Base-by-base conservation (phyloP, 2,113 vertebrate species). In the Thamnophis sirtalis region DNA sequence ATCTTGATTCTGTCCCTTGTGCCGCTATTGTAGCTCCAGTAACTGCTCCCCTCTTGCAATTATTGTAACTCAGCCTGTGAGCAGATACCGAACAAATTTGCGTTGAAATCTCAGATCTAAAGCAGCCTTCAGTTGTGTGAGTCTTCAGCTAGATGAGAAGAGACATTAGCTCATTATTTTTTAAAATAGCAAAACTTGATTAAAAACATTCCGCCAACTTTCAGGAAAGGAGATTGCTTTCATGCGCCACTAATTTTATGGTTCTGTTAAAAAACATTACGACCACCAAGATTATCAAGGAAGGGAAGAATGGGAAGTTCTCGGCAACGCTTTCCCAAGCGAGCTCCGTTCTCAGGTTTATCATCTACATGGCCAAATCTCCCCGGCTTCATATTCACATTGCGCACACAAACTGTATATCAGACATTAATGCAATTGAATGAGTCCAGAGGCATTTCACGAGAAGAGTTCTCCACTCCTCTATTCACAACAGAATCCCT, bases 151-250 rank as follows among this genome's bases (percentile, higher is more conserved):
- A 84, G 84, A 58, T 48, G 86, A 88, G 91, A 87, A 84, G 9
- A 88, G 86, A 54, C 51, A 49, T 89, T 94, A 93, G 91, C 54
- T 92, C 89, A 91, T 97, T 96, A 95, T 96, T 96, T 95, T 68
- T 89, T 96, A 53, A 95, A 93, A 96, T 96, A 95, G 92, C 96
- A 94, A 95, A 95, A 93, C 94, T 94, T 97, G 95, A 96, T 96
- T 96, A 96, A 95, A 94, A 93, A 94, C 94, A 91, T 96, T 96
- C 93, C 53, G 94, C 91, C 49, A n/a, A 94, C 93, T 89, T 93
- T 92, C 48, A 93, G 92, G 73, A 90, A 95, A 49, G 93, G 94
- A 95, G 95, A 95, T 87, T 93, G 54, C 92, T 95, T 93, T 93
- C 95, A 95, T 0, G 28, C 94, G 95, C 95, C 95, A 94, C 93